Conservation (phyloP, 2,113 vertebrate species). For the Solea senegalensis region DNA sequence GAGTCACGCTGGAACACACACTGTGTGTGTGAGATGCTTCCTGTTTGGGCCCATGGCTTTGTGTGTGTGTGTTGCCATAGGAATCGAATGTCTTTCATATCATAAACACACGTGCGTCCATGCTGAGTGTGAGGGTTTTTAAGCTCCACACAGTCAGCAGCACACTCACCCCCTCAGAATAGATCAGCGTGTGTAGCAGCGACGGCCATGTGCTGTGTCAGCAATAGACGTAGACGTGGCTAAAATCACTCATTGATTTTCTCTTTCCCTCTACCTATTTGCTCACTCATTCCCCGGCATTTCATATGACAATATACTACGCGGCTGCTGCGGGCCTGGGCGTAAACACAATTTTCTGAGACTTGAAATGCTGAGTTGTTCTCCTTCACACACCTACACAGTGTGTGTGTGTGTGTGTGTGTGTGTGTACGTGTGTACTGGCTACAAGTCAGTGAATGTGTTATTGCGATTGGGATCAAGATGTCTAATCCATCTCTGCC, state of each 20-base stretch:
- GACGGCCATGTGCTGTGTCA: constrained; percentile 46
- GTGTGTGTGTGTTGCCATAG: constrained; percentile 48
- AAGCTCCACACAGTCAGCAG: constrained; percentile 16
- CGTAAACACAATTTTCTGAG: constrained; percentile 37
- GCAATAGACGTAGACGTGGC: constrained; percentile 35
- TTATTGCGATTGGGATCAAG: constrained; percentile 29
- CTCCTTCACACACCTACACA: constrained; percentile 1
- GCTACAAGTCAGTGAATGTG: constrained; percentile 16
- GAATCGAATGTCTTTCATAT: constrained; percentile 32
- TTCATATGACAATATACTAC: constrained; percentile 48
- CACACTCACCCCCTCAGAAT: constrained; percentile 6
- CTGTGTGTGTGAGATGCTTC: constrained; percentile 56
- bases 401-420: neutral
- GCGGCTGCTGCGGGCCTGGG: constrained; percentile 23
- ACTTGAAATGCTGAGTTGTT: constrained; percentile 30
- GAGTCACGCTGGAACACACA: constrained; percentile 51
- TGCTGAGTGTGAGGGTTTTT: constrained; percentile 7
- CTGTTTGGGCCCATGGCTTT: constrained; percentile 58
- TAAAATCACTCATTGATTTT: constrained; percentile 71
- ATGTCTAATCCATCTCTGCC: constrained; percentile 10
- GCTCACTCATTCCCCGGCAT: constrained; percentile 47
- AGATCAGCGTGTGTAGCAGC: neutral
- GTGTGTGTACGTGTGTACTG: neutral
- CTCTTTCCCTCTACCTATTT: constrained; percentile 46
- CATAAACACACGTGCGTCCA: constrained; percentile 1